These are phyloP conservation scores for Oxystoma pomonae DNA, from an alignment of 2,888 invertebrate genomes.

Conservation along the genomic window DNA sequence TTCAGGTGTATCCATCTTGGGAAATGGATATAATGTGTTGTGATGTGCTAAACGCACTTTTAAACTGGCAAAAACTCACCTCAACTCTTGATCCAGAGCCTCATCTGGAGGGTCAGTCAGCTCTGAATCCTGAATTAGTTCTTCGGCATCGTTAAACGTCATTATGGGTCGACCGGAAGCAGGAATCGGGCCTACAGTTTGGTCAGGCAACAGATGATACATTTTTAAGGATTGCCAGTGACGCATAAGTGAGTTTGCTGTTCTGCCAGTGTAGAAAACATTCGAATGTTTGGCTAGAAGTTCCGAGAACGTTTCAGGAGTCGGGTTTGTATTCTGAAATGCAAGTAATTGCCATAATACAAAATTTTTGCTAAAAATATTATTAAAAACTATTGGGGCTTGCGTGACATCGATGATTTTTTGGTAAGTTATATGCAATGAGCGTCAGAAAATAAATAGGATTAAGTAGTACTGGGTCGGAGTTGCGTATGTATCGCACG, in stretches of 20 bases:
- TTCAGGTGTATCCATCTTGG: no score
- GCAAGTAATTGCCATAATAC: no score
- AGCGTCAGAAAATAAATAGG: no score
- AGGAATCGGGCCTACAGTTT: constrained; percentile 57
- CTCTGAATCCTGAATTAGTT: constrained; percentile 79
- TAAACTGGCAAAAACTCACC: constrained; percentile 31
- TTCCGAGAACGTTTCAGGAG: constrained; percentile 77
- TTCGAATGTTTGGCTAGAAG: constrained; percentile 78
- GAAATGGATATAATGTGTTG: no score
- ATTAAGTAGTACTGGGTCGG: no score
- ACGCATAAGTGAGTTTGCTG: constrained; percentile 75
- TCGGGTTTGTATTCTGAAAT: constrained; percentile 67
- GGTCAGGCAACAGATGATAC: constrained; percentile 87
- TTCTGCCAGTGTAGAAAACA: constrained; percentile 83
- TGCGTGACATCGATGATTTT: no score
- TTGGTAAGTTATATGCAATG: no score
- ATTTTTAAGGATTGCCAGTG: constrained; percentile 94
- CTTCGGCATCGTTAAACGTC: constrained; percentile 90
- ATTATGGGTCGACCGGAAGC: constrained; percentile 49
- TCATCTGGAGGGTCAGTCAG: constrained; percentile 79
- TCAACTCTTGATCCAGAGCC: constrained; percentile 72
- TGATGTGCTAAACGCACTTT: no score
- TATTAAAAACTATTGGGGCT: no score
- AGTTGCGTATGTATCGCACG: no score
- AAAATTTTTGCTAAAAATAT: no score